These are phyloP conservation scores for Stylophora pistillata DNA, from an alignment of 64 coral and sea anemone genomes.

Conservation along the genomic window DNA sequence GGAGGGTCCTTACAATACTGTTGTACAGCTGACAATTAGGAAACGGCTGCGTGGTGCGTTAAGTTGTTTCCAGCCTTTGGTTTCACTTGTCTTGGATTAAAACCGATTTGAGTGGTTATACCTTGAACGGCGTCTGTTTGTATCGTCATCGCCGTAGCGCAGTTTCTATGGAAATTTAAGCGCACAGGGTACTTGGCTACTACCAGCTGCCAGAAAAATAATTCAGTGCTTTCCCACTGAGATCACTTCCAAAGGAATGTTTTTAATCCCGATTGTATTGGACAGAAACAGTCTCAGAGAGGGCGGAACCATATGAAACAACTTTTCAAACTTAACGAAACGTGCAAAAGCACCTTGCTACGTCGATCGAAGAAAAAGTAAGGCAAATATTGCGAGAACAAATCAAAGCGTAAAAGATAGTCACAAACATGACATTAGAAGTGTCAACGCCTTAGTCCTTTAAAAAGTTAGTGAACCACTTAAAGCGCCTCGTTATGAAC, in stretches of 20 bases:
- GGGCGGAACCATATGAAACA: background rate
- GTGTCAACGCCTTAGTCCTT: background rate
- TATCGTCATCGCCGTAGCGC: background rate
- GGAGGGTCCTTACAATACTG: slow-evolving; percentile 25
- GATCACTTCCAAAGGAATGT: background rate
- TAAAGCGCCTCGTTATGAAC: background rate
- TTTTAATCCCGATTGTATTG: background rate
- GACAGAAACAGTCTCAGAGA: background rate
- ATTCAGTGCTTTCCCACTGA: background rate
- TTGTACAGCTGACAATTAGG: slow-evolving; percentile 23
- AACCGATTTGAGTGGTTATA: background rate
- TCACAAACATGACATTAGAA: background rate
- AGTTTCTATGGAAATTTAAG: background rate
- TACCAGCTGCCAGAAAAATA: background rate
- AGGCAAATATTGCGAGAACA: background rate
- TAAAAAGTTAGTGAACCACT: background rate
- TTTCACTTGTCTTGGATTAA: background rate
- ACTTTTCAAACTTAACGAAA: background rate
- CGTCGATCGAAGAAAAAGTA: background rate
- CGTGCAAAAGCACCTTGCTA: background rate
- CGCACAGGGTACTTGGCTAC: background rate
- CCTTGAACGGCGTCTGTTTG: background rate
- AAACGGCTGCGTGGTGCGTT: background rate
- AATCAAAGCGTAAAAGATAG: background rate
- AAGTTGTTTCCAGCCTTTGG: background rate